These are phyloP conservation scores for Lasioglossum figueresi DNA, from an alignment of 2,888 invertebrate genomes.

Conservation along the genomic window DNA sequence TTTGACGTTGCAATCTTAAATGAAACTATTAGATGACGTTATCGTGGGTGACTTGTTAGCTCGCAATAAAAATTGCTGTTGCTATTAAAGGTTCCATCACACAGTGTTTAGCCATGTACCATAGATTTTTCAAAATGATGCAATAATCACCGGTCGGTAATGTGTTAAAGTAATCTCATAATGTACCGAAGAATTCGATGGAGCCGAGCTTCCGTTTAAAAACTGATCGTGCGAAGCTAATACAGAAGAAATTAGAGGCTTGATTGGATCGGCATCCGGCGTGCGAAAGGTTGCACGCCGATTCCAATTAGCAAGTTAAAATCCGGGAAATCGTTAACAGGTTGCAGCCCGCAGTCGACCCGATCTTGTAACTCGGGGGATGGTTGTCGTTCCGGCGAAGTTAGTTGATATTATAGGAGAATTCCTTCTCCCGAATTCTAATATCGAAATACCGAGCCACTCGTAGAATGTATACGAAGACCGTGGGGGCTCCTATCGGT, in stretches of 20 bases:
- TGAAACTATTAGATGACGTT: no score
- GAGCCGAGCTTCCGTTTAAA: no score
- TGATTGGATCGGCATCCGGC: neutral
- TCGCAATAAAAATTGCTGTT: no score
- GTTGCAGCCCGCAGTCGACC: neutral
- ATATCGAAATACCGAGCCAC: slow-evolving; percentile 21
- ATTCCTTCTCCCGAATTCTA: slow-evolving; percentile 7
- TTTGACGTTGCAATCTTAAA: no score
- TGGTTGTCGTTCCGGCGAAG: neutral
- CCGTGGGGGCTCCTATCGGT: slow-evolving; percentile 1
- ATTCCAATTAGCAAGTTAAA: neutral
- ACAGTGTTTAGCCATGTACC: no score
- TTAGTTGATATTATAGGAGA: slow-evolving; percentile 1
- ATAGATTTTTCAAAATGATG: no score
- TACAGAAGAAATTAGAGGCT: neutral
- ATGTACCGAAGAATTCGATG: no score
- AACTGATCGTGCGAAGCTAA: no score
- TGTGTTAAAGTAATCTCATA: no score
- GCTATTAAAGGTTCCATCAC: no score
- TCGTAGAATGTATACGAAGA: slow-evolving; percentile 21
- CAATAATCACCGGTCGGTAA: no score
- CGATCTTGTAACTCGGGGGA: neutral
- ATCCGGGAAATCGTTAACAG: neutral
- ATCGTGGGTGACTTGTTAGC: no score
- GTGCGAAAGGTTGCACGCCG: neutral